Evolutionary conservation across 2,113 vertebrate genomes (phyloP), one percentile per base, ranked within the genome.

Genomic region (Pelecanus crispus): DNA sequence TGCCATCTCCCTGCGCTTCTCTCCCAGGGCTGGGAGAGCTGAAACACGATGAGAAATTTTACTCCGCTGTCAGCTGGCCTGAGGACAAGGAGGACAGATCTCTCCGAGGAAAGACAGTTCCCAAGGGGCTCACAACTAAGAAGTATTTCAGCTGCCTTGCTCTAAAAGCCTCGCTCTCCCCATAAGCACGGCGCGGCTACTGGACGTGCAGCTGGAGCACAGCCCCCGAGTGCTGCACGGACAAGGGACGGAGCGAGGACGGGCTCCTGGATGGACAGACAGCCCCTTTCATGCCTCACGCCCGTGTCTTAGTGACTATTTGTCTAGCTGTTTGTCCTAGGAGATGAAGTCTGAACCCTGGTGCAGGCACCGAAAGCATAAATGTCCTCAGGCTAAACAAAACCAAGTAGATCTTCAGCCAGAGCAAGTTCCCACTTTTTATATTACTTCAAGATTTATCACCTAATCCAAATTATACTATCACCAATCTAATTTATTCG

Each of bases 31-130:
- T 88, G 75, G 53, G 93, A 91, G 86, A 91, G 52, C 26, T 55
- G 94, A 95, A 92, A 83, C 66, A 73, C 0, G 65, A 93, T 92
- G 92, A 97, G 96, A 95, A 95, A 95, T 85, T 66, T 73, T 91
- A 92, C 91, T 92, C 74, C 3, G 8, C 45, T 24, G 50, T 97
- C 89, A 95, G 81, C 90, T 97, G 96, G 97, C 94, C n/a, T 0
- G 26, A 90, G 73, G 92, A 89, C 89, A 92, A 91, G 86, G 49
- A 94, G 78, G 88, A 93, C 78, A 94, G 94, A 95, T 80, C 53
- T 71, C 92, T 96, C 92, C 24, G 78, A 95, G 91, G 91, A 74
- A 81, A 95, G 78, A 63, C 83, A 73, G 47, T 9, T 97, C 97
- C 95, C 94, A n/a, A 80, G 84, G 85, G 97, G 36, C 90, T 95